Conservation (phyloP, 2,113 vertebrate genomes). For the Labeo rohita region DNA sequence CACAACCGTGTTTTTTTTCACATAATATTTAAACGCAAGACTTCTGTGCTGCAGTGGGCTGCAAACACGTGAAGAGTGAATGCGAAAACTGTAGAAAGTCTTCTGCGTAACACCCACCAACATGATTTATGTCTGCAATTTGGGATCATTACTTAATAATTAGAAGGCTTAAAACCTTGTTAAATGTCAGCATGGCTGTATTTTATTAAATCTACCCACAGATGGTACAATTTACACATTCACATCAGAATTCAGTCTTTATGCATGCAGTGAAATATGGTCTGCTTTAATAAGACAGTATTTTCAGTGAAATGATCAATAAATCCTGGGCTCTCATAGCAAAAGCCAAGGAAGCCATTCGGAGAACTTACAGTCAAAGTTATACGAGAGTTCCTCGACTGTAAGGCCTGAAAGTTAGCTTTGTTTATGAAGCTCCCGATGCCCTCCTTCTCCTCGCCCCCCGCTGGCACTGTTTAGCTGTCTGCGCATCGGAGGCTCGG, state of each 20-base stretch:
- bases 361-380: constrained; percentile 20
- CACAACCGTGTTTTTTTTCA: not conserved
- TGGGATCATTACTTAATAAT: constrained; percentile 56
- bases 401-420: constrained; percentile 6
- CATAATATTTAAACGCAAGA: constrained; percentile 17
- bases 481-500: constrained; percentile 61
- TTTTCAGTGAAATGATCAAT: constrained; percentile 48
- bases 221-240: constrained; percentile 36
- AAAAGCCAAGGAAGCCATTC: constrained; percentile 10
- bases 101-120: constrained; percentile 23
- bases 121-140: constrained; percentile 51
- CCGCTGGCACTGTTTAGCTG: constrained; percentile 61
- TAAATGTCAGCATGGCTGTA: constrained; percentile 42
- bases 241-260: constrained; percentile 43
- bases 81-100: constrained; percentile 27
- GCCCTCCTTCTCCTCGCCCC: constrained; percentile 41
- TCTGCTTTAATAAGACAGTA: constrained; percentile 45
- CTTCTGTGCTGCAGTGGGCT: not conserved
- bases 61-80: not conserved
- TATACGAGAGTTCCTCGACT: not conserved
- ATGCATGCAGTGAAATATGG: constrained; percentile 42
- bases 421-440: constrained; percentile 35
- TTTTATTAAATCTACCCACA: constrained; percentile 53
- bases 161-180: constrained; percentile 45
- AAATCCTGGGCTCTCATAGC: constrained; percentile 27